Evolutionary conservation across 1,140 invertebrate species (phyloP).

Genomic region (Saccostrea cuccullata): DNA sequence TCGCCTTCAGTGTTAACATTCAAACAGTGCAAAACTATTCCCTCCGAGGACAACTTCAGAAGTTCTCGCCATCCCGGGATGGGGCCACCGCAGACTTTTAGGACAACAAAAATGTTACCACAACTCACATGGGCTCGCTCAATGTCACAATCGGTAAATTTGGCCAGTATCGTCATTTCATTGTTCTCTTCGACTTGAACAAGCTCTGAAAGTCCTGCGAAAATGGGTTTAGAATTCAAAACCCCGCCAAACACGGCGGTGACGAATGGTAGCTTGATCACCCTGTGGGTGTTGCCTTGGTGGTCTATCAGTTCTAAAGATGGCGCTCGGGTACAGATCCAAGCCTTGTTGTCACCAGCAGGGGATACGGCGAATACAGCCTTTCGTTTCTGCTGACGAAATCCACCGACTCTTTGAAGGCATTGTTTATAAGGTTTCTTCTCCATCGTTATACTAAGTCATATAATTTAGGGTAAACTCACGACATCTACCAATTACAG

Average conservation of each 20-base stretch:
- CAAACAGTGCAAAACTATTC: neutral
- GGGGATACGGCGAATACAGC: neutral
- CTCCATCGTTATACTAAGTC: neutral
- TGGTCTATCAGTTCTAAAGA: constrained; percentile 23
- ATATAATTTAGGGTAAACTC: neutral
- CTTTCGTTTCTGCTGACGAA: constrained; percentile 1
- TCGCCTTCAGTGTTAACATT: neutral
- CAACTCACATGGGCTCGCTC: neutral
- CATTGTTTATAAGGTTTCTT: neutral
- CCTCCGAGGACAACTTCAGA: neutral
- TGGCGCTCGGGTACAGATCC: constrained; percentile 2
- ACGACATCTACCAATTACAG: neutral
- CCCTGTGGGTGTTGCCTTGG: neutral
- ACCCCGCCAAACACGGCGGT: constrained; percentile 7
- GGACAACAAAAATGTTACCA: neutral
- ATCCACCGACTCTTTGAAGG: constrained; percentile 14
- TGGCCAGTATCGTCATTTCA: neutral
- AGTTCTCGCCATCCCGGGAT: constrained; percentile 10
- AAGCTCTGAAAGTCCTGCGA: neutral
- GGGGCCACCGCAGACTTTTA: constrained; percentile 9
- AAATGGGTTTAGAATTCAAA: neutral
- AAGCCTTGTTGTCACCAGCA: neutral
- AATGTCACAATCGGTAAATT: constrained; percentile 15
- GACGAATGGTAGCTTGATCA: neutral
- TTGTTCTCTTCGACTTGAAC: neutral